Percentiles rank a stretch among this genome's conserved stretches.
phyloP scores from a whole-genome alignment of 2,888 invertebrate genomes.

The Chalcosyrphus nemorum region DNA sequence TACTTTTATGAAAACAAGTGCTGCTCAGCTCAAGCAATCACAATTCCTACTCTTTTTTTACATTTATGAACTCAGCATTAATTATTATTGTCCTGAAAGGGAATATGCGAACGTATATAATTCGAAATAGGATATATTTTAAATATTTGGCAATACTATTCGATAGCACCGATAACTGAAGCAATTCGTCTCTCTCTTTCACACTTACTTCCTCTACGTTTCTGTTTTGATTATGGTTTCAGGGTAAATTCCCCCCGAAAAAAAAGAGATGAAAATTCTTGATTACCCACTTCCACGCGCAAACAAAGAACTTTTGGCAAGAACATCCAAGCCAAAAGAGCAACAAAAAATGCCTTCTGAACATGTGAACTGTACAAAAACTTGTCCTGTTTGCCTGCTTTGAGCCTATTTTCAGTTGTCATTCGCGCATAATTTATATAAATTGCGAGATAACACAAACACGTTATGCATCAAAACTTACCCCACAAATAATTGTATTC shows the following conservation, averaged over 20 bases:
- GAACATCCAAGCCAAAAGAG: neutral
- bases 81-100: too few relatives aligned
- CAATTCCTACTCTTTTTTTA: too few relatives aligned
- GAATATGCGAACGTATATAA: neutral
- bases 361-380: slow-evolving; percentile 6
- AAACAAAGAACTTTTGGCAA: slow-evolving; percentile 29
- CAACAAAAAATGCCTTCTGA: neutral
- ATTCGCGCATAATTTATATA: neutral
- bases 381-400: neutral
- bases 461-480: too few relatives aligned
- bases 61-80: too few relatives aligned
- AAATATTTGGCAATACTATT: slow-evolving; percentile 15
- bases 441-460: neutral
- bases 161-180: slow-evolving; percentile 9
- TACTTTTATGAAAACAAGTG: too few relatives aligned
- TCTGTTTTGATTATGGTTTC: slow-evolving; percentile 39
- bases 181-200: neutral
- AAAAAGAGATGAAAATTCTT: neutral
- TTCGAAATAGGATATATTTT: neutral
- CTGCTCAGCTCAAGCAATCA: too few relatives aligned
- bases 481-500: neutral
- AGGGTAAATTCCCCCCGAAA: neutral
- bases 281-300: neutral
- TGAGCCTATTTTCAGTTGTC: neutral
- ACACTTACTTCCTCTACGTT: neutral